These are phyloP conservation scores for Lepidocolaptes lacrymiger DNA, from an alignment of 2,797 vertebrate species.

Conservation along the genomic window DNA sequence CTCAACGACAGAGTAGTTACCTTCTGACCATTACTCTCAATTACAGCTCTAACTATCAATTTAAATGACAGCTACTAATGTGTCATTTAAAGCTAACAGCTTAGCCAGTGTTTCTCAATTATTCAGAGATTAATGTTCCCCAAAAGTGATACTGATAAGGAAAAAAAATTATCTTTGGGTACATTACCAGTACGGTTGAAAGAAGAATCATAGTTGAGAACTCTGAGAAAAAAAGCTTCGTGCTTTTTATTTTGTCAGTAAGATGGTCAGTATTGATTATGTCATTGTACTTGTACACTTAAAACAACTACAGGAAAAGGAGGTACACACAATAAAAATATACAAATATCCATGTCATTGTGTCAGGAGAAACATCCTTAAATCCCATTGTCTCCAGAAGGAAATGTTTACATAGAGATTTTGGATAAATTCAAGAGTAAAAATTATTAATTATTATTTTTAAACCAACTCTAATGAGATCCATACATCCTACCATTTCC, in stretches of 20 bases:
- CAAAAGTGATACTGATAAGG: constrained; percentile 32
- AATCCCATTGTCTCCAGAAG: background rate
- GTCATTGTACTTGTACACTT: background rate
- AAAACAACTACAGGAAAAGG: background rate
- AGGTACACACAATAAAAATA: background rate
- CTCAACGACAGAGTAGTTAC: constrained; percentile 23
- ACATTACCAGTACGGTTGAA: constrained; percentile 23
- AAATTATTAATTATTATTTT: background rate
- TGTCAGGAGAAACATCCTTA: background rate
- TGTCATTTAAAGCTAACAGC: constrained; percentile 72
- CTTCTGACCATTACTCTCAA: constrained; percentile 57
- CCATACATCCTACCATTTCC: background rate
- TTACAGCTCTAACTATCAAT: constrained; percentile 63
- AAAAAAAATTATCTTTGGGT: constrained; percentile 13
- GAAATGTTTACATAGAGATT: background rate
- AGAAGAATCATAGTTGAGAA: constrained; percentile 29
- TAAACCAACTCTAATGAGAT: background rate
- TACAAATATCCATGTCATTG: background rate
- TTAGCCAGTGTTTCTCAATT: constrained; percentile 67
- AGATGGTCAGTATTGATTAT: background rate
- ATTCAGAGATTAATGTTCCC: constrained; percentile 67
- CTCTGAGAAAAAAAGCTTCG: background rate
- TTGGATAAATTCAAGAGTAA: background rate
- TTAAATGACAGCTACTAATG: constrained; percentile 70
- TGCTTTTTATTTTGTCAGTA: background rate